These are phyloP conservation scores for Phaonia tiefii DNA, from an alignment of 2,888 invertebrate species.

Conservation along the genomic window DNA sequence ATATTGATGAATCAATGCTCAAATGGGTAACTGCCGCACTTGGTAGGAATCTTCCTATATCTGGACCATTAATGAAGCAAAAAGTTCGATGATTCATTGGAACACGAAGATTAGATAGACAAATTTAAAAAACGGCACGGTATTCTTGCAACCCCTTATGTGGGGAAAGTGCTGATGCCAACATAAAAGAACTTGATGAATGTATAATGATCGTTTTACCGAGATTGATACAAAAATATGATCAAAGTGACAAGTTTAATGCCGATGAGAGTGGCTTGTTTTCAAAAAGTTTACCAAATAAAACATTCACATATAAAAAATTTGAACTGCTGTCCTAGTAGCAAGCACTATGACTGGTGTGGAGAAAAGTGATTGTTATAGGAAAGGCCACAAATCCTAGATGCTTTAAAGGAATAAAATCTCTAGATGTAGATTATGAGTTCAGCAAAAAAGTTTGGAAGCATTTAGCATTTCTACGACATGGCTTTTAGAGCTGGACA, in stretches of 20 bases:
- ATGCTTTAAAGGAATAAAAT: constrained; percentile 39
- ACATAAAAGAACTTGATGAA: too few relatives aligned
- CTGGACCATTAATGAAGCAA: constrained; percentile 41
- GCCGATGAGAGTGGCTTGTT: too few relatives aligned
- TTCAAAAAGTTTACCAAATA: too few relatives aligned
- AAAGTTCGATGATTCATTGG: constrained; percentile 20
- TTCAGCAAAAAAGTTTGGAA: constrained; percentile 59
- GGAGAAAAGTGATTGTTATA: constrained; percentile 52
- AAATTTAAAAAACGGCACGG: too few relatives aligned
- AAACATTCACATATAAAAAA: constrained; percentile 37
- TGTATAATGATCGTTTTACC: too few relatives aligned
- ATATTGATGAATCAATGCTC: constrained; percentile 47
- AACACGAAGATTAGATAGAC: neutral
- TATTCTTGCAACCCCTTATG: too few relatives aligned
- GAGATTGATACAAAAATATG: too few relatives aligned
- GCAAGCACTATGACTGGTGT: constrained; percentile 54
- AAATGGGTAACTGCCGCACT: constrained; percentile 45
- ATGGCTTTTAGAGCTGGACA: constrained; percentile 53
- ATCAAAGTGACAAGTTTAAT: too few relatives aligned
- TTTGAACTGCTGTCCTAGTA: too few relatives aligned
- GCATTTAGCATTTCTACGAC: constrained; percentile 44
- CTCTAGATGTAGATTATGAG: constrained; percentile 32
- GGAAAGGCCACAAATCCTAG: constrained; percentile 36
- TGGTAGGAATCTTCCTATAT: constrained; percentile 48
- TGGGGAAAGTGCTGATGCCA: too few relatives aligned